Percentiles rank a stretch among this genome's conserved stretches.
Evolutionary conservation across 64 coral and sea anemone species (phyloP).

Genomic region (Pocillopora damicornis): DNA sequence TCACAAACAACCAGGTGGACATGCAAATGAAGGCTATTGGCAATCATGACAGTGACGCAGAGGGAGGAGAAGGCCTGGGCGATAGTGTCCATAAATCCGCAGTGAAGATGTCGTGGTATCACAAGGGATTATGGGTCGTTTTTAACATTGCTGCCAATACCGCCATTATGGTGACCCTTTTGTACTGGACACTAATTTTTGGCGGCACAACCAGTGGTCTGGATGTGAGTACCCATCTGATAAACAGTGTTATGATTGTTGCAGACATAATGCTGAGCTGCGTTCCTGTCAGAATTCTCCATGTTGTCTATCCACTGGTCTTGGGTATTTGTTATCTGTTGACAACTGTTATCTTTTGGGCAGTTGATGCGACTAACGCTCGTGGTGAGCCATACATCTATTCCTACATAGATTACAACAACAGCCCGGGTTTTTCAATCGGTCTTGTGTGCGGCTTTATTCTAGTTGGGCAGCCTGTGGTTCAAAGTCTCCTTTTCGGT

Average conservation of each 20-base stretch:
- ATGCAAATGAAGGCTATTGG: conserved; percentile 44
- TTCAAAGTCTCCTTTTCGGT: conserved; percentile 61
- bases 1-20: conserved; percentile 20
- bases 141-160: conserved; percentile 67
- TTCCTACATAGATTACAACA: conserved; percentile 51
- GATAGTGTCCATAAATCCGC: not conserved
- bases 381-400: conserved; percentile 53
- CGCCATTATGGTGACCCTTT: conserved; percentile 41
- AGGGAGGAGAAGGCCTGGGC: conserved; percentile 9
- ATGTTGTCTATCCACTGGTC: conserved; percentile 52
- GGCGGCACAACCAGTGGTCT: conserved; percentile 26
- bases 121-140: conserved; percentile 70
- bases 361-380: conserved; percentile 39
- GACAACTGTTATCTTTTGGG: conserved; percentile 72
- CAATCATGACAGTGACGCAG: not conserved
- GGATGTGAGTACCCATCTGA: conserved; percentile 55
- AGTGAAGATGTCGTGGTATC: conserved; percentile 57
- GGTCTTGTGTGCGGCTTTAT: conserved; percentile 46
- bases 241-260: conserved; percentile 69
- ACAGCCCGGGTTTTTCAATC: conserved; percentile 38
- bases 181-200: conserved; percentile 51
- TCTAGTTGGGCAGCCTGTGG: conserved; percentile 49
- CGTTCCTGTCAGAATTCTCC: conserved; percentile 61
- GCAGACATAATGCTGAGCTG: conserved; percentile 48
- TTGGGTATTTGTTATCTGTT: conserved; percentile 44